Evolutionary conservation across 2,888 invertebrate species (phyloP), one percentile per base, ranked within the genome.

Genomic region (Cataglyphis albicans): DNA sequence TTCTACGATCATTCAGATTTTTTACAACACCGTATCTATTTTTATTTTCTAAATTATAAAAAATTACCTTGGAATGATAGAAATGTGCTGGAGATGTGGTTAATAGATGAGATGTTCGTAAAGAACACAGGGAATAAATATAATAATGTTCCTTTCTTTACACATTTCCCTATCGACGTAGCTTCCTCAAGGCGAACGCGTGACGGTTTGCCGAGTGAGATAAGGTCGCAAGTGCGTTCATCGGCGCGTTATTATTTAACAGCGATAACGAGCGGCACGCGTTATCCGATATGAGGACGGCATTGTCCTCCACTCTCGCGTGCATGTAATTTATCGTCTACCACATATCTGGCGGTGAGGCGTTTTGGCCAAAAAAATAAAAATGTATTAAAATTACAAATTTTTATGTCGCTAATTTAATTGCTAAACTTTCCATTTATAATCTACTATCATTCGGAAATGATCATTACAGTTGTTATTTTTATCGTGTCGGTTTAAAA

Each of bases 181-280:
- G 67, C 67, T 82, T 70, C 41, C 78, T 70, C 78, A 72, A 78
- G 44, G 72, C 72, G 57, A 80, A 63, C 63, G 70, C 44, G 70
- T 41, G 55, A 61, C 83, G 84, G 80, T 88, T 86, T 86, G 84
- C 82, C 72, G 81, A 81, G 61, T 81, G 44, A 76, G 88, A 88
- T 88, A 88, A 68, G 55, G 78, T 80, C 67, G 67, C 25, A n/a
- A 4, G 72, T 48, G 81, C 59, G 57, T 81, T 82, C 78, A 81
- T 86, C 84, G 83, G 18, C 67, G 81, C 82, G 81, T 86, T 85
- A 83, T 89, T 88, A 82, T 83, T 85, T 84, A 80, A 82, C 67
- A 64, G 57, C 68, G 90, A 90, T 88, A 90, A 88, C 67, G n/a
- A 85, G 74, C 63, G 21, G 38, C 72, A 18, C 18, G 57, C 67